Conservation (phyloP, 2,797 vertebrate species). For the Philypnodon macrostomus region DNA sequence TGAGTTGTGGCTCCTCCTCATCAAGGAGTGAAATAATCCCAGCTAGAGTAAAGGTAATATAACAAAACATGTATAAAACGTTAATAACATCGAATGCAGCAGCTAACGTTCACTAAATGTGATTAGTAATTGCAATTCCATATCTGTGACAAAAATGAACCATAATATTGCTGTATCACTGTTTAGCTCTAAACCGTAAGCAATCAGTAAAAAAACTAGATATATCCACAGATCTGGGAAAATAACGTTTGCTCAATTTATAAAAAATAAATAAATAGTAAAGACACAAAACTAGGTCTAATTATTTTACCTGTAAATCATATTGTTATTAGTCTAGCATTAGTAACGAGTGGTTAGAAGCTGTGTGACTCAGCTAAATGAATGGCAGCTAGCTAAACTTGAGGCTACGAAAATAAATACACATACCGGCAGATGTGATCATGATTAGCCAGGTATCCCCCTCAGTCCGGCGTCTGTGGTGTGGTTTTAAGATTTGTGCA, state of each 20-base stretch:
- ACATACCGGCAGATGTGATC: slow-evolving; percentile 82
- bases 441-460: slow-evolving; percentile 59
- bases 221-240: too few species aligned
- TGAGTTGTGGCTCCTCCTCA: slow-evolving; percentile 97
- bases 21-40: slow-evolving; percentile 98
- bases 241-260: too few species aligned
- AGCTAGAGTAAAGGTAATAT: slow-evolving; percentile 76
- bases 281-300: background rate
- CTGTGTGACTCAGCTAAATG: slow-evolving; percentile 85
- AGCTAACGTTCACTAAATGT: too few species aligned
- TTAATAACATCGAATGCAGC: too few species aligned
- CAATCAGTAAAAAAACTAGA: background rate
- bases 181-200: background rate
- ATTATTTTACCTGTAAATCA: background rate
- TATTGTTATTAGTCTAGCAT: background rate
- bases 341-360: slow-evolving; percentile 18
- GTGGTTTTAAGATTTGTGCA: slow-evolving; percentile 3
- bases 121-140: too few species aligned
- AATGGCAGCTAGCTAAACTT: slow-evolving; percentile 51
- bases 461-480: slow-evolving; percentile 28
- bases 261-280: background rate
- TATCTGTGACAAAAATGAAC: too few species aligned
- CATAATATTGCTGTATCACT: too few species aligned
- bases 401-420: slow-evolving; percentile 35
- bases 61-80: background rate